Base-by-base conservation (phyloP, 1,140 invertebrate genomes). In the Drosophila ercepeae region DNA sequence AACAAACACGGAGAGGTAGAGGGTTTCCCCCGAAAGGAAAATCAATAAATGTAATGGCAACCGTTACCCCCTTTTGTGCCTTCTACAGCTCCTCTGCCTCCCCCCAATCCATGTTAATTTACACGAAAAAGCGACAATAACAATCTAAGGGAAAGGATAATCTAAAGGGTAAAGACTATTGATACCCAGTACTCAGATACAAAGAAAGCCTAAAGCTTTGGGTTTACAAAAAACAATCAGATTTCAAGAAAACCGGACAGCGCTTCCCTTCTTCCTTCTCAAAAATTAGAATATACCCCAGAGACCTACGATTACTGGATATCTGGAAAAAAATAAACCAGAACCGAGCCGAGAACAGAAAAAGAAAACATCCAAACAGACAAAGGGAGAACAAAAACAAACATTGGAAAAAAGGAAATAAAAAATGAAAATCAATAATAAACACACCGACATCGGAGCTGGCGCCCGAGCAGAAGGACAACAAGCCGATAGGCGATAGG, bases 31-130 rank as follows among this genome's bases (percentile, higher is more conserved):
- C 19, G 5, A 23, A 41, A 9, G 25, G 27, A 78, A 79, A 86
- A 86, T 86, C 81, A 58, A 86, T 86, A 84, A 81, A 77, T 71
- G 81, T 84, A 84, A 84, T 84, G 81, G 73, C 73, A 73, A 58
- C 75, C 61, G 14, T 29, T 32, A 25, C 29, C 52, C 41, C 46
- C 54, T 23, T 21, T 44, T n/a, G n/a, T n/a, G n/a, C n/a, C n/a
- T n/a, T n/a, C n/a, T n/a, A n/a, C n/a, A n/a, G n/a, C 21, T 32
- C 51, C 34, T 42, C 11, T 29, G 6, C 7, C 27, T 27, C 27
- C 9, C 61, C 45, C 29, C 32, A 50, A n/a, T 18, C 51, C 41
- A 76, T 68, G 72, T 81, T 86, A 81, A 86, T 86, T 86, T 86
- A 76, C 81, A 86, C 82, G 77, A 61, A 61, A 49, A 49, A 75